Conservation (phyloP, 2,888 invertebrate species). For the Philereme transversata region DNA sequence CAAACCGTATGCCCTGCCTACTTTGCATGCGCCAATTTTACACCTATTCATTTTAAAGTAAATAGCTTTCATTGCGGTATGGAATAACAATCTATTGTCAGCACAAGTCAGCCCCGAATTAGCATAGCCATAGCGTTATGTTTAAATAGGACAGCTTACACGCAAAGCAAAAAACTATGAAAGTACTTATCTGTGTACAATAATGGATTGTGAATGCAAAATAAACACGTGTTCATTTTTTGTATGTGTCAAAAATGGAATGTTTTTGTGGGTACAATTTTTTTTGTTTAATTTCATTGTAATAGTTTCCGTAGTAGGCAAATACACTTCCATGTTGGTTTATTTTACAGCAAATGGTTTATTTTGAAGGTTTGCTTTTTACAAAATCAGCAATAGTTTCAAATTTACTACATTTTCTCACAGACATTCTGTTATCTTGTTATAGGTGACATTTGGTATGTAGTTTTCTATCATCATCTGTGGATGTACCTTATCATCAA, state of each 20-base stretch:
- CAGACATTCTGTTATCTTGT: too few relatives aligned
- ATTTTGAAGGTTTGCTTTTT: too few relatives aligned
- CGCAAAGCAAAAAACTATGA: conserved; percentile 11
- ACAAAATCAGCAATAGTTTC: too few relatives aligned
- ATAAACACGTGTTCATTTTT: conserved; percentile 1
- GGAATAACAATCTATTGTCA: conserved; percentile 21
- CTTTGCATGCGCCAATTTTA: conserved; percentile 10
- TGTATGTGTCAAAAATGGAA: background rate
- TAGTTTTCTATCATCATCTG: too few relatives aligned
- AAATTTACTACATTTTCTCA: too few relatives aligned
- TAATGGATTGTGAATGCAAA: conserved; percentile 16
- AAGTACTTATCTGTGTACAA: conserved; percentile 9
- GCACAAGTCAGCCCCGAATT: conserved; percentile 20
- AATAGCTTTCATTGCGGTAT: conserved; percentile 19
- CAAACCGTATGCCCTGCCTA: too few relatives aligned
- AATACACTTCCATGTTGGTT: too few relatives aligned
- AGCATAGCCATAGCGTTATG: conserved; percentile 25
- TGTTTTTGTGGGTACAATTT: background rate
- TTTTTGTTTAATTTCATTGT: too few relatives aligned
- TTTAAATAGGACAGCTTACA: conserved; percentile 27
- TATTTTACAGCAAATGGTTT: too few relatives aligned
- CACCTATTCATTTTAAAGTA: conserved; percentile 17
- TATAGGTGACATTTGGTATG: too few relatives aligned
- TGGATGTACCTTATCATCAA: too few relatives aligned
- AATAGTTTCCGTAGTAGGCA: too few relatives aligned